Evolutionary conservation across 2,797 vertebrate genomes (phyloP).

Genomic region (Bothrops alternatus): DNA sequence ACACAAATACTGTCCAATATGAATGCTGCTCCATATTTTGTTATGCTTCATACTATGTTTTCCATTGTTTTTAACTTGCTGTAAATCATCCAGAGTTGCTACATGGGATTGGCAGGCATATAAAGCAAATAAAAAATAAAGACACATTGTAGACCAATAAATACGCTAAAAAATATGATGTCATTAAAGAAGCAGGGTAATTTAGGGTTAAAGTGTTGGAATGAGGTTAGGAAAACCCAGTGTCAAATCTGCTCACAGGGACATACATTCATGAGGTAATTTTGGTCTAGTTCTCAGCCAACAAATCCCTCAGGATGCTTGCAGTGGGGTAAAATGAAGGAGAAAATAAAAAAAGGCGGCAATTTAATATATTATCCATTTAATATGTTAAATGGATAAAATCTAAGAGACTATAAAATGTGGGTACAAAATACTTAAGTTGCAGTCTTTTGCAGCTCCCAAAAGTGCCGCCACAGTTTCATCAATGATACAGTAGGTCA

Average conservation of each 20-base stretch:
- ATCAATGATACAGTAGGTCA: background rate
- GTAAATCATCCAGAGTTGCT: background rate
- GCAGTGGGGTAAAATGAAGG: background rate
- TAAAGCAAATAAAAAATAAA: background rate
- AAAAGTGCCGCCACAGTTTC: background rate
- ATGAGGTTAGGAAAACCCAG: background rate
- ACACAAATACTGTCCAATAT: background rate
- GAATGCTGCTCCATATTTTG: background rate
- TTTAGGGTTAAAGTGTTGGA: background rate
- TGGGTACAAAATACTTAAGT: background rate
- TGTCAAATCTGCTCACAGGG: background rate
- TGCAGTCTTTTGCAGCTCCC: background rate
- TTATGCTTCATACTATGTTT: background rate
- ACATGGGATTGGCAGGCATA: background rate
- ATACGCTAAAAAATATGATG: background rate
- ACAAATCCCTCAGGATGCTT: background rate
- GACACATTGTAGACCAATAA: background rate
- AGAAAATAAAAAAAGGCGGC: background rate
- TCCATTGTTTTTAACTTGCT: background rate
- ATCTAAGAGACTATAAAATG: background rate
- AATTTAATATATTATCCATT: background rate
- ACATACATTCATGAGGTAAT: background rate
- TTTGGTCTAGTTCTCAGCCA: background rate
- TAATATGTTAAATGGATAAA: background rate
- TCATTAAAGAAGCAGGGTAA: background rate